Evolutionary conservation across 2,113 vertebrate species (phyloP).

Genomic region (Cygnus atratus): DNA sequence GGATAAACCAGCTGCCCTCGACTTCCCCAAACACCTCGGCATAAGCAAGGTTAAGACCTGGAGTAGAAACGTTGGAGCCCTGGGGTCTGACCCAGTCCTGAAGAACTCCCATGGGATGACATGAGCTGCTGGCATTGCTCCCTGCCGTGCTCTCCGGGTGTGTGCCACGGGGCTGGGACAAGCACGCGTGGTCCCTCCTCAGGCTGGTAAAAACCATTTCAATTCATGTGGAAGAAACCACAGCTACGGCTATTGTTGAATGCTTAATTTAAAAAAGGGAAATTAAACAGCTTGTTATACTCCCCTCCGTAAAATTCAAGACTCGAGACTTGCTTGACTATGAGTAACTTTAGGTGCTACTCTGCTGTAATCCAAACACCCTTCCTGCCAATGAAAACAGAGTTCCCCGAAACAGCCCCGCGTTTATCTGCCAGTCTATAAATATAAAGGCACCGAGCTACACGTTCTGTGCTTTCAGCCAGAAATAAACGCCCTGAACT

Average conservation of each 20-base stretch:
- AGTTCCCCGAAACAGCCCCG: neutral
- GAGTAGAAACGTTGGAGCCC: neutral
- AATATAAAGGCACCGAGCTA: neutral
- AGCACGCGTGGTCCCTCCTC: fast-evolving
- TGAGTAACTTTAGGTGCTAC: neutral
- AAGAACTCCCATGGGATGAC: fast-evolving
- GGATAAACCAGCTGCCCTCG: neutral
- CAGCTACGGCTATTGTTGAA: neutral
- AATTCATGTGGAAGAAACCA: neutral
- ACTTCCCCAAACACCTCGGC: neutral
- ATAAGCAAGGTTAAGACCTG: fast-evolving
- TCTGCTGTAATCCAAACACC: neutral
- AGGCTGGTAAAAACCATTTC: neutral
- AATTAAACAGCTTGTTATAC: neutral
- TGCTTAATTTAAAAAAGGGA: neutral
- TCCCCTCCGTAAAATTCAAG: neutral
- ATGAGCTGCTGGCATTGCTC: neutral
- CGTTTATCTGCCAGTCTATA: neutral
- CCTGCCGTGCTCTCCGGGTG: neutral
- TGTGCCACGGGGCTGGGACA: neutral
- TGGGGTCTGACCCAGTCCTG: neutral
- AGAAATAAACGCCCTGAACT: conserved; percentile 3
- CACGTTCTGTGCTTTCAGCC: neutral
- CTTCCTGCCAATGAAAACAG: neutral
- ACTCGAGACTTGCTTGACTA: neutral